These are phyloP conservation scores for Anneissia japonica DNA, from an alignment of 35 echinoderm and acorn worm genomes.

Conservation along the genomic window DNA sequence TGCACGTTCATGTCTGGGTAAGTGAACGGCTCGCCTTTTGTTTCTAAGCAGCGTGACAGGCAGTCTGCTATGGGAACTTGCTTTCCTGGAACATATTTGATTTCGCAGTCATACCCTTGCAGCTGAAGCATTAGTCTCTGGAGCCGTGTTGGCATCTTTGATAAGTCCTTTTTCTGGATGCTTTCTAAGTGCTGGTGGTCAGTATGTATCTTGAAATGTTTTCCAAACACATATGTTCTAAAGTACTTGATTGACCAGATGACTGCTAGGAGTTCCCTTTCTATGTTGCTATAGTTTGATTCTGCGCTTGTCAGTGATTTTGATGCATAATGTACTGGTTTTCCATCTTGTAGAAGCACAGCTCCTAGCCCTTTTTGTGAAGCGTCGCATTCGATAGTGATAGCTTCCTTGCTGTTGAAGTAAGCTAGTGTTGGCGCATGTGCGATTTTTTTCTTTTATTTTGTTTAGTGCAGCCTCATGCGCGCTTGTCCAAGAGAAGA, in stretches of 20 bases:
- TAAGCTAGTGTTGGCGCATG: too few species aligned
- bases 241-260: too few species aligned
- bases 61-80: slow-evolving; percentile 1
- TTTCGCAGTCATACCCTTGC: slow-evolving; percentile 5
- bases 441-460: slow-evolving; percentile 9
- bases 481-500: slow-evolving; percentile 8
- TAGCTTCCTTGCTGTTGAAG: too few species aligned
- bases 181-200: slow-evolving; percentile 19
- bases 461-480: slow-evolving; percentile 21
- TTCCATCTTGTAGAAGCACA: neutral
- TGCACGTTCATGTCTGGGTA: slow-evolving; percentile 2
- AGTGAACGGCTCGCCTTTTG: neutral
- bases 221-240: too few species aligned
- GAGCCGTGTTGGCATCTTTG: slow-evolving; percentile 18
- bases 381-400: neutral
- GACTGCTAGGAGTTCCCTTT: too few species aligned
- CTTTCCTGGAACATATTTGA: slow-evolving; percentile 2
- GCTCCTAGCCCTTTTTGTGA: neutral
- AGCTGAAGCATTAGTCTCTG: slow-evolving; percentile 33
- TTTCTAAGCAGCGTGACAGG: neutral
- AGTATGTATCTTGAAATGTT: too few species aligned
- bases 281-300: neutral
- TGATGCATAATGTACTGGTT: neutral
- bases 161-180: slow-evolving; percentile 3
- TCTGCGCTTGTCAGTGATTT: neutral